Conservation (phyloP, 2,113 vertebrate genomes). For the Calcarius ornatus region DNA sequence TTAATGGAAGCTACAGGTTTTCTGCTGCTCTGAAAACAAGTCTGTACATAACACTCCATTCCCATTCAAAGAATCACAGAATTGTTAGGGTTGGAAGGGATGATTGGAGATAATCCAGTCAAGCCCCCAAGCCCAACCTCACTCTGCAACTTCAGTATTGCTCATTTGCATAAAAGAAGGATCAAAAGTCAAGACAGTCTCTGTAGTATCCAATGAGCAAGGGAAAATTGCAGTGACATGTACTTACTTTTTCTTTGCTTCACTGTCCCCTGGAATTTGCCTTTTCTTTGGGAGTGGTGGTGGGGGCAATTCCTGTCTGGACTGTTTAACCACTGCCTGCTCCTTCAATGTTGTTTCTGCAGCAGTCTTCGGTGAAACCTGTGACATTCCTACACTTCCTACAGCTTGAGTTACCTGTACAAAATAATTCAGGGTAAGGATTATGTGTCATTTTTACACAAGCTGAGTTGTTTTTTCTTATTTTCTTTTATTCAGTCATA, state of each 20-base stretch:
- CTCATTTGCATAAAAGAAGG: neutral
- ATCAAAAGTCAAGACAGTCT: neutral
- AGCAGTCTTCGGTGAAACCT: conserved; percentile 71
- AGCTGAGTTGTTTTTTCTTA: neutral
- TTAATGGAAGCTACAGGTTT: neutral
- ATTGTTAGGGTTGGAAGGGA: neutral
- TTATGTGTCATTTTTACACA: neutral
- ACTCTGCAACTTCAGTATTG: neutral
- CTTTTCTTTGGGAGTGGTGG: conserved; percentile 88
- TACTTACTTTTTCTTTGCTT: conserved; percentile 84
- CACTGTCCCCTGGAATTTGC: conserved; percentile 80
- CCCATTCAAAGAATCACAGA: neutral
- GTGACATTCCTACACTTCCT: conserved; percentile 78
- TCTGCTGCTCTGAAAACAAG: neutral
- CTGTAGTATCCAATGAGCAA: neutral
- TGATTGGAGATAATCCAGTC: neutral
- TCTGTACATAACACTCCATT: neutral
- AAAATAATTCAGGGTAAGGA: neutral
- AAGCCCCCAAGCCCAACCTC: neutral
- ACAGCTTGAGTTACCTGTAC: conserved; percentile 86
- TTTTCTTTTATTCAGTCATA: neutral
- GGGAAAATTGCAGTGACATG: neutral
- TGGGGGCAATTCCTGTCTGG: conserved; percentile 74
- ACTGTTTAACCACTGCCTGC: conserved; percentile 46
- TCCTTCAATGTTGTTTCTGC: conserved; percentile 69